Evolutionary conservation across 1,140 invertebrate genomes (phyloP).

Genomic region (Zaprionus ornatus): DNA sequence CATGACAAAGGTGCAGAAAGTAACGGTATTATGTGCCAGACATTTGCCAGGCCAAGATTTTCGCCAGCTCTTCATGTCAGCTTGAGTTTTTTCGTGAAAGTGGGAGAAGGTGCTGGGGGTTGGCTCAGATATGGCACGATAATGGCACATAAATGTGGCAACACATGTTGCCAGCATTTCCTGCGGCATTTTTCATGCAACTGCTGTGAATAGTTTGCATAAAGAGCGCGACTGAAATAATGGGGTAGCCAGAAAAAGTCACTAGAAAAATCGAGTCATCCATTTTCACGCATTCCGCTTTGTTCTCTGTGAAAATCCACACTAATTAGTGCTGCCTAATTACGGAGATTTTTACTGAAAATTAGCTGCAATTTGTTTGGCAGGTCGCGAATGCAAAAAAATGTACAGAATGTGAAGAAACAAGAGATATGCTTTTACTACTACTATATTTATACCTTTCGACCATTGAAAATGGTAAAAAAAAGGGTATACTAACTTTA

Average conservation of each 20-base stretch:
- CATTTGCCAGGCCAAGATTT: slow-evolving; percentile 32
- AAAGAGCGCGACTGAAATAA: neutral
- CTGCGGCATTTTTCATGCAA: slow-evolving; percentile 10
- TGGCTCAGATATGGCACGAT: neutral
- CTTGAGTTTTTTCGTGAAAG: neutral
- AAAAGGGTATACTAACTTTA: too few relatives aligned
- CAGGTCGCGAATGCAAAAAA: neutral
- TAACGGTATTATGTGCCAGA: slow-evolving; percentile 59
- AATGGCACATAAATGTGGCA: slow-evolving; percentile 47
- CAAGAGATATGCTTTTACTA: too few relatives aligned
- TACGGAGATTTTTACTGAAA: slow-evolving; percentile 64
- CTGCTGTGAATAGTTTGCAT: slow-evolving; percentile 7
- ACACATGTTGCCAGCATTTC: slow-evolving; percentile 65
- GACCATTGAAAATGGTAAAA: too few relatives aligned
- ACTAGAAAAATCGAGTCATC: neutral
- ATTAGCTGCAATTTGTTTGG: slow-evolving; percentile 74
- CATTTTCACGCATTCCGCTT: slow-evolving; percentile 19
- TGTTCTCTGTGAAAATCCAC: slow-evolving; percentile 55
- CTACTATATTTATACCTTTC: too few relatives aligned
- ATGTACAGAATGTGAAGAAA: neutral
- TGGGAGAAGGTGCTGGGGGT: neutral
- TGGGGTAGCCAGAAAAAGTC: neutral
- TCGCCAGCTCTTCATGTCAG: slow-evolving; percentile 14
- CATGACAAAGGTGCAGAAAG: slow-evolving; percentile 70
- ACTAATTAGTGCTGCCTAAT: slow-evolving; percentile 78